Evolutionary conservation across 2,113 vertebrate genomes (phyloP).

Genomic region (Pterocles burchelli): DNA sequence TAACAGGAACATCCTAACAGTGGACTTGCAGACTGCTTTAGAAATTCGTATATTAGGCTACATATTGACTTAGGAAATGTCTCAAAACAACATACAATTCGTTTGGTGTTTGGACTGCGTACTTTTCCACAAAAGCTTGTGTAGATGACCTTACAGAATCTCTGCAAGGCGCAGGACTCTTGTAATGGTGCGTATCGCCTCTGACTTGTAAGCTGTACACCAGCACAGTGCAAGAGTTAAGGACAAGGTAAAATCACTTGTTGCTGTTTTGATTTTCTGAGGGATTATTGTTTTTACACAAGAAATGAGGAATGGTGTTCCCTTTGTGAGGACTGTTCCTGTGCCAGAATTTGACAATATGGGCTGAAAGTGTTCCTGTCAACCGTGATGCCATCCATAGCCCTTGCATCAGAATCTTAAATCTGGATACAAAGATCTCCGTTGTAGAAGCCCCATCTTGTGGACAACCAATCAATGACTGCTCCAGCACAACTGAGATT

Average conservation of each 20-base stretch:
- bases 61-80: neutral
- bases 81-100: neutral
- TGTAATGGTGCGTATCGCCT: neutral
- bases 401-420: neutral
- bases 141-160: neutral
- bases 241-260: neutral
- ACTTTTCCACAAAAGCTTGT: neutral
- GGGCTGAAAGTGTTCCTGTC: neutral
- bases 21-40: neutral
- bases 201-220: neutral
- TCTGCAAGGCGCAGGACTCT: neutral
- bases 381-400: neutral
- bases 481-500: neutral
- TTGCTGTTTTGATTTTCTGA: neutral
- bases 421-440: neutral
- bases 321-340: neutral
- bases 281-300: neutral
- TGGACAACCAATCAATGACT: constrained; percentile 50
- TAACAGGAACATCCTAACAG: neutral
- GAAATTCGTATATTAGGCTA: neutral
- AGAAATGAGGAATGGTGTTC: neutral
- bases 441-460: constrained; percentile 68
- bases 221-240: neutral
- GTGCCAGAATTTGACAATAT: neutral
- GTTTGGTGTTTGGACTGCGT: neutral